Conservation (phyloP, 2,888 invertebrate species). For the Agriopis marginaria region DNA sequence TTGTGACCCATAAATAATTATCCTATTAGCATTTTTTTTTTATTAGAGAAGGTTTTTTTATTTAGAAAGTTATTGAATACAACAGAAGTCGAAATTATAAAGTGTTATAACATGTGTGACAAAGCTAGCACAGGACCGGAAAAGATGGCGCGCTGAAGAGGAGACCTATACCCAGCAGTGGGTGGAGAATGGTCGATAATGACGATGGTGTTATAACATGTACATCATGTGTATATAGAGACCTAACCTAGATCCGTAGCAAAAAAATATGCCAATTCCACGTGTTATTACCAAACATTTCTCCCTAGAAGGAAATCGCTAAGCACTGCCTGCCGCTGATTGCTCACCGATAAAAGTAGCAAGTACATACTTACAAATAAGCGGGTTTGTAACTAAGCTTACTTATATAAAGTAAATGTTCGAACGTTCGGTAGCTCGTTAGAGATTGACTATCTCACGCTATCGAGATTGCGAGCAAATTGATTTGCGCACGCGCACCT, state of each 20-base stretch:
- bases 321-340: conserved; percentile 24
- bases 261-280: conserved; percentile 4
- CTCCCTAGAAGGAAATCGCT: conserved; percentile 17
- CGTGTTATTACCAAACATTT: conserved; percentile 22
- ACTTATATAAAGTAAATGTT: conserved; percentile 48
- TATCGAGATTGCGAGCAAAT: conserved; percentile 73
- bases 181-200: no score
- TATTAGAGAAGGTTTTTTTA: no score
- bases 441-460: conserved; percentile 69
- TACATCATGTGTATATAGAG: not conserved
- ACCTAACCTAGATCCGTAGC: not conserved
- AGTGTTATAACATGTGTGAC: no score
- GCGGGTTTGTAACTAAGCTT: conserved; percentile 32
- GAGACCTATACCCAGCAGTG: no score
- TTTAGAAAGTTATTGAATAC: not conserved
- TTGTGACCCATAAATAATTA: conserved; percentile 4
- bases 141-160: no score
- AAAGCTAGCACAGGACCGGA: no score
- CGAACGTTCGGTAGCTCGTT: conserved; percentile 62
- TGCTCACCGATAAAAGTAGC: conserved; percentile 33
- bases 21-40: not conserved
- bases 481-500: conserved; percentile 75
- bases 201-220: not conserved
- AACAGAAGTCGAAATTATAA: not conserved
- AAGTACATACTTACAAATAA: conserved; percentile 34